A percentile compares a stretch with the other conserved stretches of the same genome.
Conservation (phyloP, 2,888 invertebrate genomes). For the Pomacea canaliculata region DNA sequence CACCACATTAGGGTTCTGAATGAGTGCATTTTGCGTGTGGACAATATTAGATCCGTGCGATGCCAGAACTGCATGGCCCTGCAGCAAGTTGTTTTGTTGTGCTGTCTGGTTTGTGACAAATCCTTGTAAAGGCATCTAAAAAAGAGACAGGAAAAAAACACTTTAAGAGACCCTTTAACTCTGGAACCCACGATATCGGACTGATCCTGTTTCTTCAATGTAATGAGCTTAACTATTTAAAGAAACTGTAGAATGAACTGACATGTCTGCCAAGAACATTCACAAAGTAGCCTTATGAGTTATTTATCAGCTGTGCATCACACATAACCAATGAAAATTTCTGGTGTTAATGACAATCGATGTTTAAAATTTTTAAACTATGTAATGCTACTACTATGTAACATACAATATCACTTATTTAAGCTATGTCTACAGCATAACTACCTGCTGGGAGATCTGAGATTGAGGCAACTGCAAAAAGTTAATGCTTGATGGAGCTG, state of each 20-base stretch:
- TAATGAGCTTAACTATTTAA: too few relatives aligned
- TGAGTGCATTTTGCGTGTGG: slow-evolving; percentile 58
- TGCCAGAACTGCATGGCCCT: slow-evolving; percentile 41
- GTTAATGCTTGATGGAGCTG: slow-evolving; percentile 26
- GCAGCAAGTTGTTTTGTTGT: slow-evolving; percentile 32
- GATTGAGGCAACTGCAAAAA: slow-evolving; percentile 35
- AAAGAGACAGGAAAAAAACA: not conserved
- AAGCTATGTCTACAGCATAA: too few relatives aligned
- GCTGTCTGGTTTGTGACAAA: slow-evolving; percentile 30
- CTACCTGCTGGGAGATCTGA: slow-evolving; percentile 13
- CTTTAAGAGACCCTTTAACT: too few relatives aligned
- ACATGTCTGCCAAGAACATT: too few relatives aligned
- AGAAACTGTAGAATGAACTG: too few relatives aligned
- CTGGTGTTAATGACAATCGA: too few relatives aligned
- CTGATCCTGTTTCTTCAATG: too few relatives aligned
- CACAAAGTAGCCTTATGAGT: not conserved
- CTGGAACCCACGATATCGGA: not conserved
- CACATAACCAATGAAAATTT: too few relatives aligned
- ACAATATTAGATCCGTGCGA: slow-evolving; percentile 40
- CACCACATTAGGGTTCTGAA: slow-evolving; percentile 60
- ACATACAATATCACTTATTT: too few relatives aligned
- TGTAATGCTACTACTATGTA: too few relatives aligned
- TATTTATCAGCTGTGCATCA: not conserved
- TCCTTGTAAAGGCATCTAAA: slow-evolving; percentile 36
- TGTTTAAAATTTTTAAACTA: too few relatives aligned